A percentile compares a stretch with the other conserved stretches of the same genome.
Conservation (phyloP, 2,797 vertebrate genomes). For the Furcifer pardalis region DNA sequence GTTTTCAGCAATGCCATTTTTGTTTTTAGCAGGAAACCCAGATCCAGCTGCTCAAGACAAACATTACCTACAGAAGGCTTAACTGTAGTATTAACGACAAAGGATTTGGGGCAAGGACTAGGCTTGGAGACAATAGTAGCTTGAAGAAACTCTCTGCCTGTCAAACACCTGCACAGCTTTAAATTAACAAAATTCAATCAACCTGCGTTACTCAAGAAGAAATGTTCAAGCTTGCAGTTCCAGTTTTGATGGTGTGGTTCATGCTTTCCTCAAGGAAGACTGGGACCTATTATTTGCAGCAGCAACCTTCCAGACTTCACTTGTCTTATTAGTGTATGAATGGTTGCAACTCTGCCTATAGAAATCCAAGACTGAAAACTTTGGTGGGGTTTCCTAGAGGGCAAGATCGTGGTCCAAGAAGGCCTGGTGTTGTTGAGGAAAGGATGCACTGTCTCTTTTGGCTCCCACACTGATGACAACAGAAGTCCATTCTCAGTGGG, state of each 20-base stretch:
- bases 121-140: not conserved
- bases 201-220: not conserved
- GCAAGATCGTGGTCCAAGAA: not conserved
- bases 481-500: not conserved
- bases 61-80: not conserved
- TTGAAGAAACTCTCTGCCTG: not conserved
- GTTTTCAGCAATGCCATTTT: not conserved
- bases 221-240: not conserved
- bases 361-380: not conserved
- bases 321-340: not conserved
- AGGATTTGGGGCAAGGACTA: not conserved
- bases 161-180: not conserved
- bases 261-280: not conserved
- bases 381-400: not conserved
- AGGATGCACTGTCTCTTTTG: too few relatives aligned
- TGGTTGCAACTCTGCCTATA: not conserved
- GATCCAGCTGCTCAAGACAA: not conserved
- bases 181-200: not conserved
- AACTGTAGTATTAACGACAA: not conserved
- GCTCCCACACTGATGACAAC: too few relatives aligned
- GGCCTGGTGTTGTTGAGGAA: too few relatives aligned
- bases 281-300: not conserved
- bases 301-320: not conserved
- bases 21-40: not conserved
- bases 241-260: not conserved